Evolutionary conservation across 1,140 invertebrate genomes (phyloP), one percentile per base, ranked within the genome.

Genomic region (Drosophila kohkoa): DNA sequence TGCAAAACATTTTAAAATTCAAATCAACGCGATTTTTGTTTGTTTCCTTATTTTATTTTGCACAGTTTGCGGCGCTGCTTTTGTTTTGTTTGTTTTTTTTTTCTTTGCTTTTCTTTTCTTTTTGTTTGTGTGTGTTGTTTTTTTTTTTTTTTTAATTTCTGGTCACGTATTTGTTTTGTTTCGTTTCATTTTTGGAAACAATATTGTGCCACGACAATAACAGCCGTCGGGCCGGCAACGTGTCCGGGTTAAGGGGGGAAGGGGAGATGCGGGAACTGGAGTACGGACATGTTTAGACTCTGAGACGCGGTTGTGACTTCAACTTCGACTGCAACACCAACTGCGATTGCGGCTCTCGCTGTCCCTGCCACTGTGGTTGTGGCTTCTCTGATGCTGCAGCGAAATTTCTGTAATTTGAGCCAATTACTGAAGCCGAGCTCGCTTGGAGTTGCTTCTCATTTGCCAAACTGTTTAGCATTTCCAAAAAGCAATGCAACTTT

Each of bases 151-250:
- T 83, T 85, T 85, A 88, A 88, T 88, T 88, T 88, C 83, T 88
- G 83, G 83, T 88, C 83, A 88, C 83, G 83, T 88, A 88, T 88
- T 88, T 88, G 85, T 83, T 88, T 85, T 78, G 83, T 88, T 82
- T 82, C 85, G 77, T 88, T 88, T 88, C 81, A 71, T 89, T 88
- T 89, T 78, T 89, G 80, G 80, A 75, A 88, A 83, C 83, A 88
- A 88, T 88, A 88, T 88, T 88, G 83, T 88, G 77, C 81, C 83
- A 88, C 79, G 83, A 88, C 85, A 89, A 85, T 81, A 89, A 89
- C 80, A 81, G 72, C 80, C 80, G 80, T 58, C 73, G 76, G 66
- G 77, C 58, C 72, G 58, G 79, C 45, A 28, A 70, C 66, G 66
- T 66, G 75, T 57, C 60, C 68, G 69, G 63, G 48, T 45, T 52